Percentiles rank a stretch among this genome's conserved stretches.
Conservation (phyloP, 2,797 vertebrate species). For the Phataginus tetradactyla region DNA sequence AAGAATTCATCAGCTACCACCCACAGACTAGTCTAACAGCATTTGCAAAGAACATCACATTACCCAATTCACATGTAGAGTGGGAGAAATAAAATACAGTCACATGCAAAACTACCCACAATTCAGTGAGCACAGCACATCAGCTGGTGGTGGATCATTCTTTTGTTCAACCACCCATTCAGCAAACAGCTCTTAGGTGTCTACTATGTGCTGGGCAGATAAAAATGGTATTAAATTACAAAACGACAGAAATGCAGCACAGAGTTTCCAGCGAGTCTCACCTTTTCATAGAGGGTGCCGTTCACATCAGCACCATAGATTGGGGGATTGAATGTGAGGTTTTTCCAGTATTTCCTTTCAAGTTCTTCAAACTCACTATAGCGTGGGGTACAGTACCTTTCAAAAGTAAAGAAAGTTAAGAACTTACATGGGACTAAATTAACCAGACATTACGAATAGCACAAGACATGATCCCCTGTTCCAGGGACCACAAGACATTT, state of each 20-base stretch:
- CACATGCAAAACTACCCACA: slow-evolving; percentile 43
- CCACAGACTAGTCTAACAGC: slow-evolving; percentile 59
- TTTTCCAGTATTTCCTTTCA: slow-evolving; percentile 99
- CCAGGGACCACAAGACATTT: not conserved
- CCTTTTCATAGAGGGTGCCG: slow-evolving; percentile 95
- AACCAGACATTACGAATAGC: not conserved
- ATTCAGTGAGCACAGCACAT: not conserved
- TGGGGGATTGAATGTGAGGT: slow-evolving; percentile 96
- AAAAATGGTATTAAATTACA: not conserved
- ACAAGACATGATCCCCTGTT: not conserved
- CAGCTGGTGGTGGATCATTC: not conserved
- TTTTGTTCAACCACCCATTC: not conserved
- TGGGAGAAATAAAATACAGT: slow-evolving; percentile 63
- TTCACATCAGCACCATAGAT: slow-evolving; percentile 97
- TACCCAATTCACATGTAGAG: slow-evolving; percentile 59
- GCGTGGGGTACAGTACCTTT: slow-evolving; percentile 94
- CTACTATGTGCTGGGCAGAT: not conserved
- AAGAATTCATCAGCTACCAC: slow-evolving; percentile 67
- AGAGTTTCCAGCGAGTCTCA: slow-evolving; percentile 73
- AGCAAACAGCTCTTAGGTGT: not conserved
- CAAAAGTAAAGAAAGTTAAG: slow-evolving; percentile 44
- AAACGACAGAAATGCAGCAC: not conserved
- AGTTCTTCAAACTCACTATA: slow-evolving; percentile 96
- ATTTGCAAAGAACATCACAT: slow-evolving; percentile 55
- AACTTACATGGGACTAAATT: not conserved